A percentile compares a stretch with the other conserved stretches of the same genome.
Evolutionary conservation across 2,113 vertebrate species (phyloP).

Genomic region (Eolophus roseicapilla): DNA sequence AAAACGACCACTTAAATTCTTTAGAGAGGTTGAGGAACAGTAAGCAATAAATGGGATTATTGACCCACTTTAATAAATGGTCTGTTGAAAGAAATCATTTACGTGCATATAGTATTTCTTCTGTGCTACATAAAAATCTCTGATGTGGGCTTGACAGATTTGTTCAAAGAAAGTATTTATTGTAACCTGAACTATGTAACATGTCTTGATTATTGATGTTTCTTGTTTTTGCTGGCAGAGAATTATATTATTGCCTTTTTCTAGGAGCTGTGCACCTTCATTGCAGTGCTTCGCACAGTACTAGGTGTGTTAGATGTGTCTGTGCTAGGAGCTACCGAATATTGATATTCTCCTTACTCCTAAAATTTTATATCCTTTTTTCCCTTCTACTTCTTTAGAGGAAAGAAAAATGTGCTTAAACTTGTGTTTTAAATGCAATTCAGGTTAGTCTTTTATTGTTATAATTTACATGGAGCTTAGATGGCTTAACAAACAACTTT

Average conservation of each 20-base stretch:
- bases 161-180: slow-evolving; percentile 22
- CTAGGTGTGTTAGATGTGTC: background rate
- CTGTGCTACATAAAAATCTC: background rate
- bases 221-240: background rate
- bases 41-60: background rate
- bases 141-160: background rate
- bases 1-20: background rate
- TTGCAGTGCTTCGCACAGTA: background rate
- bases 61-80: slow-evolving; percentile 23
- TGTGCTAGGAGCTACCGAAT: background rate
- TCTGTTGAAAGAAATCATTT: background rate
- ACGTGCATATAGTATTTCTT: background rate
- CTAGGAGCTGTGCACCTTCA: background rate
- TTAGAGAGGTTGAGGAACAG: background rate
- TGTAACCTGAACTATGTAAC: background rate
- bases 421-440: background rate
- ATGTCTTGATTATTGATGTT: slow-evolving; percentile 17
- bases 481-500: slow-evolving; percentile 10
- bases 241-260: background rate
- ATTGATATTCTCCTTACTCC: background rate
- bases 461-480: background rate
- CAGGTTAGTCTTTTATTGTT: background rate
- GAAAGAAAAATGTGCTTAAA: background rate
- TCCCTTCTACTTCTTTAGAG: background rate
- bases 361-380: background rate